Conservation (phyloP, 2,113 vertebrate species). For the Panthera tigris region DNA sequence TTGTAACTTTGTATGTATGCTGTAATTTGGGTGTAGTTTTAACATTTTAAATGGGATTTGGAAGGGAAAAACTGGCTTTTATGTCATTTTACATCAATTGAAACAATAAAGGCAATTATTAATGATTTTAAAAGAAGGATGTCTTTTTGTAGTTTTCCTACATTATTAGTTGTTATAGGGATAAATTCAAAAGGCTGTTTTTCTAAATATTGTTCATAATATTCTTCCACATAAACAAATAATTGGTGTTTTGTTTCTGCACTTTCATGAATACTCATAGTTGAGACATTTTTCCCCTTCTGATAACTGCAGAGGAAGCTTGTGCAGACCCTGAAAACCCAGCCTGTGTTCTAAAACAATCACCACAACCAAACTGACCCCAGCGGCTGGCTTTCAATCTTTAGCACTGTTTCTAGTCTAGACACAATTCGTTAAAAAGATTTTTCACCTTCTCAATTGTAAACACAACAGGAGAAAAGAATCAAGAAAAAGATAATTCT, state of each 20-base stretch:
- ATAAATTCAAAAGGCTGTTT: not conserved
- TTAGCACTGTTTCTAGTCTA: not conserved
- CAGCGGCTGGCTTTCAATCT: not conserved
- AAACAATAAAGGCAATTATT: not conserved
- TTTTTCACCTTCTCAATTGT: not conserved
- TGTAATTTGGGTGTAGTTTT: not conserved
- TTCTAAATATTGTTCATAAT: not conserved
- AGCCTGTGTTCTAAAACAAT: not conserved
- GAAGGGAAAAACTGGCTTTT: not conserved
- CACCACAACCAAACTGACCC: not conserved
- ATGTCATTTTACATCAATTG: not conserved
- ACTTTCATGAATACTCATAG: not conserved
- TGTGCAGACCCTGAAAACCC: not conserved
- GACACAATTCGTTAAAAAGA: not conserved
- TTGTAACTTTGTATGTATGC: not conserved
- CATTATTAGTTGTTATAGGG: not conserved
- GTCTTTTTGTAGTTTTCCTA: not conserved
- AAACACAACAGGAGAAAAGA: conserved; percentile 6
- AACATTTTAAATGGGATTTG: not conserved
- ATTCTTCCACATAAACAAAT: not conserved
- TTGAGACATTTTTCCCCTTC: not conserved
- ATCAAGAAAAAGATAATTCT: not conserved
- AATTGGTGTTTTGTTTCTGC: not conserved
- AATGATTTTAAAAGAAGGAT: not conserved
- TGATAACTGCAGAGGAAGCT: not conserved